A percentile compares a stretch with the other conserved stretches of the same genome.
These are phyloP conservation scores for Listronotus bonariensis DNA, from an alignment of 1,140 invertebrate genomes.

Conservation along the genomic window DNA sequence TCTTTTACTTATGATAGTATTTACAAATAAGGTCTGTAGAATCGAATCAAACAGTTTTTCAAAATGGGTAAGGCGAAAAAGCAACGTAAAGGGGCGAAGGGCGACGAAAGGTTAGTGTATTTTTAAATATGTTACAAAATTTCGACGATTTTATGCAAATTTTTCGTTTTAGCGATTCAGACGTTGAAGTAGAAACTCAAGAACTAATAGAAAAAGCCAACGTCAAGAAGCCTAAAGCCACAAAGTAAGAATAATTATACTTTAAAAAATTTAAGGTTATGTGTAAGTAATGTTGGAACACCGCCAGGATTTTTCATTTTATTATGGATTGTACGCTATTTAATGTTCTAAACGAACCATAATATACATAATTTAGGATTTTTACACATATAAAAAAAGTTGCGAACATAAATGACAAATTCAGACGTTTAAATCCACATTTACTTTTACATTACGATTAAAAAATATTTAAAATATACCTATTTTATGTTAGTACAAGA, in stretches of 20 bases:
- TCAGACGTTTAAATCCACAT: too few relatives aligned
- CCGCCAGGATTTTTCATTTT: neutral
- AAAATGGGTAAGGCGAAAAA: slow-evolving; percentile 74
- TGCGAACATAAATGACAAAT: too few relatives aligned
- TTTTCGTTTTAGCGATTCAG: slow-evolving; percentile 50
- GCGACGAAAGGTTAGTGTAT: slow-evolving; percentile 64
- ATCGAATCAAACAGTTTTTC: slow-evolving; percentile 40
- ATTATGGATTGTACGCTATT: too few relatives aligned
- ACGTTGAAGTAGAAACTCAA: slow-evolving; percentile 46
- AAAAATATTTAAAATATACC: neutral
- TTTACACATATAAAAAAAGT: too few relatives aligned
- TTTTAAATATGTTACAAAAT: slow-evolving; percentile 22
- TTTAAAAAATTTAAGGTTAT: slow-evolving; percentile 43
- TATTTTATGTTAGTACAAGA: neutral
- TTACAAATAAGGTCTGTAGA: slow-evolving; percentile 28
- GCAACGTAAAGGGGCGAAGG: slow-evolving; percentile 66
- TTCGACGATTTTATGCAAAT: slow-evolving; percentile 38
- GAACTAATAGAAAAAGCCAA: slow-evolving; percentile 45
- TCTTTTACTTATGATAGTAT: slow-evolving; percentile 42
- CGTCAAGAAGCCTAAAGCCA: slow-evolving; percentile 46
- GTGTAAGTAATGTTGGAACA: slow-evolving; percentile 11
- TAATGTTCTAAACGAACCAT: too few relatives aligned
- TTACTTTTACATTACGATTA: too few relatives aligned
- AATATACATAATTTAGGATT: too few relatives aligned
- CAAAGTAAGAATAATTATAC: slow-evolving; percentile 45